Percentiles rank a stretch among this genome's conserved stretches.
Evolutionary conservation across 1,140 invertebrate genomes (phyloP).

Genomic region (Linepithema humile): DNA sequence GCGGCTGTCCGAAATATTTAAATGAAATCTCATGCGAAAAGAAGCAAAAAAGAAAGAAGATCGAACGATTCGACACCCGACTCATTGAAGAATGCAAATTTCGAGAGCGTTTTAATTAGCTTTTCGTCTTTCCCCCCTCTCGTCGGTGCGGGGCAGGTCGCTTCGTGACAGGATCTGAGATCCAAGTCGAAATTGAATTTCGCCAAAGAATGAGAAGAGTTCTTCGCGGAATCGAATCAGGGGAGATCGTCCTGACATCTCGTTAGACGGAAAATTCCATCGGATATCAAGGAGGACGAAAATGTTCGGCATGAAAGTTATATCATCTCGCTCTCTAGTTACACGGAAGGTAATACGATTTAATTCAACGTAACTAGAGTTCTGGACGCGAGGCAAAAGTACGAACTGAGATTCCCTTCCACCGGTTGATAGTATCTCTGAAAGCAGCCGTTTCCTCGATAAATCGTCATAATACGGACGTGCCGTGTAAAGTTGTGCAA

Average conservation of each 20-base stretch:
- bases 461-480: conserved; percentile 10
- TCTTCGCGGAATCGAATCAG: conserved; percentile 71
- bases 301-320: conserved; percentile 60
- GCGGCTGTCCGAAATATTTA: conserved; percentile 6
- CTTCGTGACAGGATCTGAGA: conserved; percentile 62
- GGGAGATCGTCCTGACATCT: conserved; percentile 63
- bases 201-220: conserved; percentile 69
- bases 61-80: neutral
- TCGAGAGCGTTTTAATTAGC: conserved; percentile 68
- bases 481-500: neutral
- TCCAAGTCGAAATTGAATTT: conserved; percentile 72
- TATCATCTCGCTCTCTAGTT: conserved; percentile 49
- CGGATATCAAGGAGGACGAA: conserved; percentile 64
- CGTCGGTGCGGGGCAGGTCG: conserved; percentile 47
- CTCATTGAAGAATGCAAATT: conserved; percentile 69
- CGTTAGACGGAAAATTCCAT: conserved; percentile 71
- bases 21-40: conserved; percentile 29
- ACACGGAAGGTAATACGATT: conserved; percentile 48
- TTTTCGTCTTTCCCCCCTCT: conserved; percentile 40
- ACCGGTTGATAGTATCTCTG: conserved; percentile 6
- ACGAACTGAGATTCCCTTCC: neutral
- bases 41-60: conserved; percentile 32
- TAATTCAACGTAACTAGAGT: conserved; percentile 39
- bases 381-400: neutral
- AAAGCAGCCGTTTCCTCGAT: conserved; percentile 20